A percentile compares a stretch with the other conserved stretches of the same genome.
phyloP scores from a whole-genome alignment of 2,113 vertebrate species.

The Dascyllus trimaculatus region DNA sequence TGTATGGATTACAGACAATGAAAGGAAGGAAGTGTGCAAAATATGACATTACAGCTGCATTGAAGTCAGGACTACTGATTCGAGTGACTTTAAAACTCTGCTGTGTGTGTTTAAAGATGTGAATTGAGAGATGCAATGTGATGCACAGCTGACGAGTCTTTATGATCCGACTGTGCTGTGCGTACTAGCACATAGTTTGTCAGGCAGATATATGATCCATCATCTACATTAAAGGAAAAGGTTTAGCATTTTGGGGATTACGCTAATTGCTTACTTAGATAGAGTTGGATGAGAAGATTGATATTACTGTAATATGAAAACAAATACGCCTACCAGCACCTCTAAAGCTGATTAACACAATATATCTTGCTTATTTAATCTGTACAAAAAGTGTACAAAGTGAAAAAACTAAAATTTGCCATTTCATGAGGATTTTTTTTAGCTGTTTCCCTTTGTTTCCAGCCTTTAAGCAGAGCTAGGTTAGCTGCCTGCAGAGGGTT shows the following conservation, averaged over 20 bases:
- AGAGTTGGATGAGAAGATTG: neutral
- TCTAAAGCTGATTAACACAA: too few species aligned
- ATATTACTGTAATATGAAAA: neutral
- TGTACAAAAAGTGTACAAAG: too few species aligned
- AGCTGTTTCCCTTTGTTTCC: too few species aligned
- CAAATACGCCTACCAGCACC: neutral
- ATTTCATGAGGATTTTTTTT: too few species aligned
- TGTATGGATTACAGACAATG: neutral
- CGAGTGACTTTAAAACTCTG: neutral
- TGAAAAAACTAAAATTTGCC: too few species aligned
- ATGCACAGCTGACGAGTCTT: neutral
- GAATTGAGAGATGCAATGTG: constrained; percentile 1
- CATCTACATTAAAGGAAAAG: neutral
- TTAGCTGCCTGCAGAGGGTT: neutral
- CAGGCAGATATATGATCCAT: neutral
- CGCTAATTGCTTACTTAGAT: neutral
- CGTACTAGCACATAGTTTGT: neutral
- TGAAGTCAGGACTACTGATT: neutral
- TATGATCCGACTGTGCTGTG: neutral
- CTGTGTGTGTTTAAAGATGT: constrained; percentile 11
- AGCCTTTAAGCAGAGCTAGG: neutral
- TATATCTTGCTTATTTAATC: too few species aligned
- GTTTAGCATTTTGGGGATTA: neutral
- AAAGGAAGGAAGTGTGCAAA: neutral
- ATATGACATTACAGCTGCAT: neutral